Conservation (phyloP, 2,113 vertebrate genomes). For the Mobula hypostoma region DNA sequence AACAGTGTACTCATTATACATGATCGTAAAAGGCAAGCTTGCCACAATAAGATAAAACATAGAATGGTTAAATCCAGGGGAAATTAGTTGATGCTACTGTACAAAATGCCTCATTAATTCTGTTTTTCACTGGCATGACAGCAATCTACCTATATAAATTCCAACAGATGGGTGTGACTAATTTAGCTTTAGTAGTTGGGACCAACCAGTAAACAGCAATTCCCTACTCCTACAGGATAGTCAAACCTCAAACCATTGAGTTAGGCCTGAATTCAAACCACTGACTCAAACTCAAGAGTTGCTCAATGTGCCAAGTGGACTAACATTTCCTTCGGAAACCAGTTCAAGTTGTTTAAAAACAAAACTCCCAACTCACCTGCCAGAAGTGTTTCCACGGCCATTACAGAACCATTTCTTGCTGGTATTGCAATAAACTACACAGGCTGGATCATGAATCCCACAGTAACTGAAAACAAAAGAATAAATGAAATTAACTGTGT, state of each 20-base stretch:
- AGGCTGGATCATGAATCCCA: constrained; percentile 94
- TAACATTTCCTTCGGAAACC: background rate
- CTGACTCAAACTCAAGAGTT: background rate
- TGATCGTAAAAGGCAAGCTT: background rate
- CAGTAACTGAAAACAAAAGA: constrained; percentile 73
- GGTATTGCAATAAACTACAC: constrained; percentile 97
- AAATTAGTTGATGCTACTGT: background rate
- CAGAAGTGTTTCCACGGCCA: constrained; percentile 93
- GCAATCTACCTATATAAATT: background rate
- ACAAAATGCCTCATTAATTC: background rate
- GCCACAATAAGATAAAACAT: background rate
- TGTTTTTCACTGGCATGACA: background rate
- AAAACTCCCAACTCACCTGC: constrained; percentile 66
- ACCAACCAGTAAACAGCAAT: background rate
- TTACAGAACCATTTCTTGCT: constrained; percentile 99
- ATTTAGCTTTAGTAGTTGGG: background rate
- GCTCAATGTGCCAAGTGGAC: background rate
- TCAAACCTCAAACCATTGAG: background rate
- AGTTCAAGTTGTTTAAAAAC: background rate
- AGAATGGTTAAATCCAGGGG: background rate
- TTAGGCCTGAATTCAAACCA: background rate
- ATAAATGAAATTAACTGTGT: background rate
- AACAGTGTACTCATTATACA: background rate
- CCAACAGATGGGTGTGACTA: background rate
- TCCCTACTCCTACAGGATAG: background rate